A percentile compares a stretch with the other conserved stretches of the same genome.
These are phyloP conservation scores for Emydura subglobosa DNA, from an alignment of 2,113 vertebrate species.

Conservation along the genomic window DNA sequence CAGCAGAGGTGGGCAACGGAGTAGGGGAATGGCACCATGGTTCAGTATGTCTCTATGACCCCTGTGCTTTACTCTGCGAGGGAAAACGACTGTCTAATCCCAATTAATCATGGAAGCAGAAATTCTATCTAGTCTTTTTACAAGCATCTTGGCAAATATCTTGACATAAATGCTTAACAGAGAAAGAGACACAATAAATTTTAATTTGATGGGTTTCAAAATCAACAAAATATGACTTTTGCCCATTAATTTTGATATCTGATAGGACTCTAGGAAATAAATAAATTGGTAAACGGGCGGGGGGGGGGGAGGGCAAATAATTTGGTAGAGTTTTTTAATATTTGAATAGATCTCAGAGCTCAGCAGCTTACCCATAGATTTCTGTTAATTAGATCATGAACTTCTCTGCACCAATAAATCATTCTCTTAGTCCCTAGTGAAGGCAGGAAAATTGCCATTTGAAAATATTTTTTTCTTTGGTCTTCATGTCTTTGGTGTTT, in stretches of 20 bases:
- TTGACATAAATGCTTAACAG: slow-evolving; percentile 21
- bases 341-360: neutral
- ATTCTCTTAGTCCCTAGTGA: neutral
- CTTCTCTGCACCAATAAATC: neutral
- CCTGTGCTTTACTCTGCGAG: neutral
- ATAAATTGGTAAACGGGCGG: neutral
- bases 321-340: neutral
- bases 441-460: neutral
- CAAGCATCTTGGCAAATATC: slow-evolving; percentile 36
- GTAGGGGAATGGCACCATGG: neutral
- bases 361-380: neutral
- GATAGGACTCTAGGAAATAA: neutral
- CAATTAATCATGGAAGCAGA: slow-evolving; percentile 21
- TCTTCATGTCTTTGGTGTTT: slow-evolving; percentile 28
- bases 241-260: neutral
- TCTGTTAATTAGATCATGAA: neutral
- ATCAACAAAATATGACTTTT: slow-evolving; percentile 5
- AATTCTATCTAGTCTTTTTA: neutral
- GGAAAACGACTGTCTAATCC: neutral
- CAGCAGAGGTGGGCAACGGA: neutral
- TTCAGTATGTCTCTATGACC: neutral
- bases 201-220: neutral
- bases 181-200: neutral
- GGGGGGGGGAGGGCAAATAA: neutral
- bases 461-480: neutral